Percentiles rank a stretch among this genome's conserved stretches.
phyloP scores from a whole-genome alignment of 2,888 invertebrate genomes.

The Morpho achilles region DNA sequence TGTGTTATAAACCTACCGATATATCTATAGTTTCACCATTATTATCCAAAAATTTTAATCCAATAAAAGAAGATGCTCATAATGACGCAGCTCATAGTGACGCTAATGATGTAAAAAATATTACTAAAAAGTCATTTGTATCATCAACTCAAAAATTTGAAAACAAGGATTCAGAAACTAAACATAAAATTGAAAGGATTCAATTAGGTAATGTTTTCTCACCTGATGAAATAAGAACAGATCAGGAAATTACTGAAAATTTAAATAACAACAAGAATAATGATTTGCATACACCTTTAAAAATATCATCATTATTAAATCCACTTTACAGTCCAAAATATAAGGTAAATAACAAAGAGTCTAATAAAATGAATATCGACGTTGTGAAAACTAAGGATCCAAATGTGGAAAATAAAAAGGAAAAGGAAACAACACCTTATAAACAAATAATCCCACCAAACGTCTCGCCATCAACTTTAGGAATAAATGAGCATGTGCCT shows the following conservation, averaged over 20 bases:
- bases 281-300: constrained; percentile 49
- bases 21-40: no score
- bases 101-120: background rate
- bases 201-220: constrained; percentile 13
- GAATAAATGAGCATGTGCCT: background rate
- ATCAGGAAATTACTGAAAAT: background rate
- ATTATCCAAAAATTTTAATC: no score
- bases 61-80: no score
- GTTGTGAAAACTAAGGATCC: constrained; percentile 1
- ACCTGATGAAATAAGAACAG: constrained; percentile 6
- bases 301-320: constrained; percentile 57
- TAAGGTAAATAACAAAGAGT: constrained; percentile 1
- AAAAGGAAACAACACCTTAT: background rate
- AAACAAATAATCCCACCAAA: background rate
- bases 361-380: background rate
- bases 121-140: background rate
- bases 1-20: no score
- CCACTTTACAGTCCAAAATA: constrained; percentile 37
- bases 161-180: background rate
- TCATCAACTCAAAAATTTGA: constrained; percentile 7
- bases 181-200: constrained; percentile 11
- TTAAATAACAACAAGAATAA: background rate
- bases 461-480: background rate
- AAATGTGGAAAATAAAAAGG: background rate
- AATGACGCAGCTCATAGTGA: no score